Conservation (phyloP, 53 echinoderm and acorn worm species). For the Echinarachnius parma region DNA sequence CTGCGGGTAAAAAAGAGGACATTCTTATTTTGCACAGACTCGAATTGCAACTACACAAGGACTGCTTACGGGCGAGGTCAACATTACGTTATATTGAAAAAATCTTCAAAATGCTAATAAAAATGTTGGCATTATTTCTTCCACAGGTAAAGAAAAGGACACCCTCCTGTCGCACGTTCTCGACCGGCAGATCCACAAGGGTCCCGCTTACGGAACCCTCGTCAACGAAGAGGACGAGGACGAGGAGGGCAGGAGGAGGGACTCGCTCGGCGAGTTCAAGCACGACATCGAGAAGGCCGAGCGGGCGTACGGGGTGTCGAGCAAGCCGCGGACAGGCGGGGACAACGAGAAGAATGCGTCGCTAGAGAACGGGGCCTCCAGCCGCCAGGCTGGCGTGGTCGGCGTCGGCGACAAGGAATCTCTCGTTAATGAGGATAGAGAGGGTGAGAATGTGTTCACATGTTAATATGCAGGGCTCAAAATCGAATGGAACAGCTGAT, state of each 20-base stretch:
- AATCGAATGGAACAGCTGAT: too few relatives aligned
- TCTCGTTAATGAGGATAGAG: constrained; percentile 61
- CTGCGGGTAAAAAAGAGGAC: too few relatives aligned
- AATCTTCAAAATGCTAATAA: too few relatives aligned
- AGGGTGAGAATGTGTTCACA: too few relatives aligned
- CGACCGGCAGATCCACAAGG: constrained; percentile 68
- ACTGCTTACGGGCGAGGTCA: too few relatives aligned
- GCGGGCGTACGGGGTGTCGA: constrained; percentile 47
- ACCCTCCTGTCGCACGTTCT: constrained; percentile 84
- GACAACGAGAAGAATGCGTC: constrained; percentile 22
- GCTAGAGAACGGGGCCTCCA: constrained; percentile 29
- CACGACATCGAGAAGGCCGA: constrained; percentile 84
- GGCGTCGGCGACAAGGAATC: constrained; percentile 68
- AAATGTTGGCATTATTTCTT: too few relatives aligned
- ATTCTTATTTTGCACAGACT: too few relatives aligned
- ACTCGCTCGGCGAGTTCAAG: constrained; percentile 74
- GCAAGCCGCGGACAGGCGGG: background rate
- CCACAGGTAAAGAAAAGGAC: constrained; percentile 63
- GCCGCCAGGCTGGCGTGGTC: constrained; percentile 41
- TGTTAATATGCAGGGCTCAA: too few relatives aligned
- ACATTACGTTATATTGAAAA: too few relatives aligned
- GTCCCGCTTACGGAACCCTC: constrained; percentile 61
- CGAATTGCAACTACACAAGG: too few relatives aligned
- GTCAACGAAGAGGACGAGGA: constrained; percentile 18
- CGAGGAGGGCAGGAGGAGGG: constrained; percentile 22